A percentile compares a stretch with the other conserved stretches of the same genome.
Evolutionary conservation across 2,888 invertebrate genomes (phyloP).

Genomic region (Unio delphinus): DNA sequence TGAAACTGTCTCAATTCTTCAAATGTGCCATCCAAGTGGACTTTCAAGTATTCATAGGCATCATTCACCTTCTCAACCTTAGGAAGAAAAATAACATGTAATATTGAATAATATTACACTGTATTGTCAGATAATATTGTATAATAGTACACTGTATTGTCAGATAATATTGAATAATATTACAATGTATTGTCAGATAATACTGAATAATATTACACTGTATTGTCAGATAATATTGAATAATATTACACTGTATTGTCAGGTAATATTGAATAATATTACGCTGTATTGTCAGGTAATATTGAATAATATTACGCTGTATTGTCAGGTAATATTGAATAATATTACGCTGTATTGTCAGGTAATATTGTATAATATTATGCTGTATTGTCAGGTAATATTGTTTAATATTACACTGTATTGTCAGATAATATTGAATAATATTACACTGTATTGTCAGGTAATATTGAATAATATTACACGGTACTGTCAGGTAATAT

Average conservation of each 20-base stretch:
- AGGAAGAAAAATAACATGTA: no score
- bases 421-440: neutral
- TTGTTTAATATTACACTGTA: neutral
- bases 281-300: no score
- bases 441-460: neutral
- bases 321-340: neutral
- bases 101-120: neutral
- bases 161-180: neutral
- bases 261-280: no score
- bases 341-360: no score
- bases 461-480: no score
- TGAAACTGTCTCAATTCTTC: slow-evolving; percentile 51
- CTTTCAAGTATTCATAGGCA: slow-evolving; percentile 65
- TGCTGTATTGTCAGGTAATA: neutral
- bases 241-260: neutral
- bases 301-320: neutral
- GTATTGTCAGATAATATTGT: neutral
- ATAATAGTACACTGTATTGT: no score
- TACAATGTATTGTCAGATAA: neutral
- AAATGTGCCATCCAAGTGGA: slow-evolving; percentile 61
- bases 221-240: no score
- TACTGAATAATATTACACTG: no score
- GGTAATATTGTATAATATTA: neutral
- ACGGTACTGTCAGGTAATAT: no score
- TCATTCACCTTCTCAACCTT: slow-evolving; percentile 48